phyloP scores from a whole-genome alignment of 2,888 invertebrate species.

The Aproaerema taeniolella region DNA sequence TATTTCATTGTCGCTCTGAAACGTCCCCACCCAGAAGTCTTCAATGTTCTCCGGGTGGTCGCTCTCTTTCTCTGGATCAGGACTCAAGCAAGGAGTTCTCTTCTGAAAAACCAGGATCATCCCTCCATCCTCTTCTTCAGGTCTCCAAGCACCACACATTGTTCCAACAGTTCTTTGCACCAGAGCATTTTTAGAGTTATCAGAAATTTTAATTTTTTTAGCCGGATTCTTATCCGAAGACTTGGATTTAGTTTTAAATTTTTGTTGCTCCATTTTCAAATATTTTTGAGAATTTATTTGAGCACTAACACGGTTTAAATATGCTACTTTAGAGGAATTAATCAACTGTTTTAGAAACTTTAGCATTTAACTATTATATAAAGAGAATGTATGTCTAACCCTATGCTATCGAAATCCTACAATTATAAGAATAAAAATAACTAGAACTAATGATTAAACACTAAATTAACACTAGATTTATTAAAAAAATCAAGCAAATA shows the following conservation, averaged over 20 bases:
- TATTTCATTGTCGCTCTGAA: constrained; percentile 35
- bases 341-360: constrained; percentile 3
- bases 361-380: constrained; percentile 6
- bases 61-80: constrained; percentile 54
- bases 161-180: constrained; percentile 59
- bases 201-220: constrained; percentile 48
- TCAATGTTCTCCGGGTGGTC: constrained; percentile 68
- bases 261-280: constrained; percentile 36
- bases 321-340: not conserved
- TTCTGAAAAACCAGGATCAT: constrained; percentile 58
- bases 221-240: constrained; percentile 34
- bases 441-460: too few relatives aligned
- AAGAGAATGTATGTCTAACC: too few relatives aligned
- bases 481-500: too few relatives aligned
- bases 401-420: too few relatives aligned
- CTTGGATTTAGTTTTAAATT: constrained; percentile 37
- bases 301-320: not conserved
- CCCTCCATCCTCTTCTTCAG: constrained; percentile 67
- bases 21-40: constrained; percentile 63
- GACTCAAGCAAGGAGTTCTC: constrained; percentile 54
- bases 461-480: too few relatives aligned
- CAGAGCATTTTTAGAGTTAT: constrained; percentile 19
- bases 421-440: too few relatives aligned
- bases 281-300: constrained; percentile 9
- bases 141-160: constrained; percentile 73